phyloP scores from a whole-genome alignment of 2,888 invertebrate species.

The Andrena dorsata region DNA sequence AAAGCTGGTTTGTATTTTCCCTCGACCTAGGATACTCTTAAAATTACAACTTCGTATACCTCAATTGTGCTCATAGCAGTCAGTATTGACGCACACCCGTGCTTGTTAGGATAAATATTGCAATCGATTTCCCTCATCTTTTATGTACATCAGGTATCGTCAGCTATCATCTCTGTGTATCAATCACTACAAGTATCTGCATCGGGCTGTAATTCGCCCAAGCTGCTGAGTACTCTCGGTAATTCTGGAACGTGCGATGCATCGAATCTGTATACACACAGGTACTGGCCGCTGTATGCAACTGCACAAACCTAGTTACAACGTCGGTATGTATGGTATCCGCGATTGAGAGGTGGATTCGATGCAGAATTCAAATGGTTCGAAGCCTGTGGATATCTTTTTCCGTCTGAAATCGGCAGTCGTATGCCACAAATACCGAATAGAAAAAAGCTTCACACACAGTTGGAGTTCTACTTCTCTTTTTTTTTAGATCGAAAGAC shows the following conservation, averaged over 20 bases:
- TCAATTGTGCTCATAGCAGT: background rate
- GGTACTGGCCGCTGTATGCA: constrained; percentile 72
- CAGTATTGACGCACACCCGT: background rate
- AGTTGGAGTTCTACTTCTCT: background rate
- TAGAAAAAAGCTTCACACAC: constrained; percentile 46
- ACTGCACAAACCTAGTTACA: constrained; percentile 79
- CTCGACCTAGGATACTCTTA: background rate
- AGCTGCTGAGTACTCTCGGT: constrained; percentile 81
- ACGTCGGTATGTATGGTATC: constrained; percentile 75
- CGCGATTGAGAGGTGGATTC: constrained; percentile 73
- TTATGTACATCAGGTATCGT: constrained; percentile 49
- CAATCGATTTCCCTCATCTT: constrained; percentile 68
- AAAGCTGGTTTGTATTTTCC: background rate
- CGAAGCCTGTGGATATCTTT: constrained; percentile 51
- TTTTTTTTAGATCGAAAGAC: constrained; percentile 21
- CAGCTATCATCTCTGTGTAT: constrained; percentile 57
- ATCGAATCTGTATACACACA: constrained; percentile 76
- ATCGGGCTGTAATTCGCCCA: constrained; percentile 77
- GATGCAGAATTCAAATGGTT: constrained; percentile 63
- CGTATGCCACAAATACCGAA: constrained; percentile 32
- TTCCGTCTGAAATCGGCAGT: constrained; percentile 30
- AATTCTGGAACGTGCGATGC: constrained; percentile 81
- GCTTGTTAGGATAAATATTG: constrained; percentile 49
- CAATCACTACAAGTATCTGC: constrained; percentile 71
- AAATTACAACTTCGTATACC: background rate